Base-by-base conservation (phyloP, 2,113 vertebrate species). In the Dasypus novemcinctus region DNA sequence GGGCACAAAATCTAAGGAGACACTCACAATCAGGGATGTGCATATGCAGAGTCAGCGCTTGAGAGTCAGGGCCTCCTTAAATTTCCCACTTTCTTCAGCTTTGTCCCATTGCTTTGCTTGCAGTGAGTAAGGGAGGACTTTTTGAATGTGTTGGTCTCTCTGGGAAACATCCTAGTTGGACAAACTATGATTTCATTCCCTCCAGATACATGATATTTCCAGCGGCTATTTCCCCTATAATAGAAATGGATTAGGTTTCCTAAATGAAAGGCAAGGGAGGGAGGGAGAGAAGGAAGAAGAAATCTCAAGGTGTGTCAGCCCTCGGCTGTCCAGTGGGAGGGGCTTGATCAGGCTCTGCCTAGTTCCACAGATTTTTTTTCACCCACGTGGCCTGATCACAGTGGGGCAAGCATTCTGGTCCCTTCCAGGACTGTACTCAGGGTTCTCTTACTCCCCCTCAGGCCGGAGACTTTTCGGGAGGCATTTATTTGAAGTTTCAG, bases 181-280 rank as follows among this genome's bases (percentile, higher is more conserved):
- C 96, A 76, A 57, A 90, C 64, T 23, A 2, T 72, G 18, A 25
- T 38, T 76, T 92, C 25, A 36, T 59, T 90, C 27, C 72, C 68
- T 74, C 76, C 72, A 38, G 2, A 43, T 86, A 74, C 6, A 66
- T 14, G 12, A 14, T 82, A 78, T 87, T 95, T 84, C 66, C 81
- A 52, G 31, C 43, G 76, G 33, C 33, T 78, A 46, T 95, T 81
- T 86, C 43, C 41, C 5, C 25, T 31, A 18, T 72, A n/a, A 68
- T 94, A 92, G 82, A 97, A 97, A 94, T 81, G 36, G 23, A 79
- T 33, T 25, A 5, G 12, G 13, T 95, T 97, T 90, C 61, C 52
- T 68, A 46, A 82, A 25, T 10, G 8, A 69, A 23, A 78, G 31
- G 54, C n/a, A 59, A 57, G 43, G 52, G 49, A 68, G 29, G 25